Base-by-base conservation (phyloP, 92 coral and sea anemone species). In the Phymanthus crucifer region DNA sequence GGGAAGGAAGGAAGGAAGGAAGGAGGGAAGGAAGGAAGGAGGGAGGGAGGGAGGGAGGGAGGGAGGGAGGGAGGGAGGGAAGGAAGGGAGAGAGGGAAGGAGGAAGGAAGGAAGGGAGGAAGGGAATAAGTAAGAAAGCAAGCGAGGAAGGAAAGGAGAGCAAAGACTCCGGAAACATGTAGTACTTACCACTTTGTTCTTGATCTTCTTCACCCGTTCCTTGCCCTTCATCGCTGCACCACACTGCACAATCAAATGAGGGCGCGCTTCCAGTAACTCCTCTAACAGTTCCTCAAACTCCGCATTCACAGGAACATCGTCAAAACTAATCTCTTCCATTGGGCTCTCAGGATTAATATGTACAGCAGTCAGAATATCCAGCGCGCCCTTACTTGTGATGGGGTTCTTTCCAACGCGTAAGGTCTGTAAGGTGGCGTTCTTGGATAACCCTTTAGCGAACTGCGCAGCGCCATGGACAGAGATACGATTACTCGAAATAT, bases 151-250 rank as follows among this genome's bases (percentile, higher is more conserved):
- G 12, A 40, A 40, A 40, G 12, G 12, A 40, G 12, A 40, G 12
- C 4, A 19, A 36, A 23, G 48, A 21, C 36, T 13, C 31, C 4
- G 18, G 3, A 70, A 2, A 36, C 4, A 9, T 45, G 11, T 40
- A 35, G 27, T 81, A 71, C 97, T 88, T 70, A 92, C 98, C 93
- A 93, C 94, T 87, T 90, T 92, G 73, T 87, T 83, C 78, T 86
- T 92, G 83, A 90, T 88, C 72, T 74, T 92, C 83, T 90, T 88
- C 5, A 87, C 91, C 2, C 98, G 79, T 75, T 94, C 97, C 66
- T 94, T 94, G 3, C 98, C 98, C 74, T 78, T 85, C 90, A 90
- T 90, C 46, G 97, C 93, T 19, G 92, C 86, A 27, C 98, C 98
- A 47, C 97, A 94, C 71, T 89, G 92, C 54, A 94, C 98, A 70